Evolutionary conservation across 1,140 invertebrate species (phyloP), one percentile per base, ranked within the genome.

Genomic region (Eupristina koningsbergeri): DNA sequence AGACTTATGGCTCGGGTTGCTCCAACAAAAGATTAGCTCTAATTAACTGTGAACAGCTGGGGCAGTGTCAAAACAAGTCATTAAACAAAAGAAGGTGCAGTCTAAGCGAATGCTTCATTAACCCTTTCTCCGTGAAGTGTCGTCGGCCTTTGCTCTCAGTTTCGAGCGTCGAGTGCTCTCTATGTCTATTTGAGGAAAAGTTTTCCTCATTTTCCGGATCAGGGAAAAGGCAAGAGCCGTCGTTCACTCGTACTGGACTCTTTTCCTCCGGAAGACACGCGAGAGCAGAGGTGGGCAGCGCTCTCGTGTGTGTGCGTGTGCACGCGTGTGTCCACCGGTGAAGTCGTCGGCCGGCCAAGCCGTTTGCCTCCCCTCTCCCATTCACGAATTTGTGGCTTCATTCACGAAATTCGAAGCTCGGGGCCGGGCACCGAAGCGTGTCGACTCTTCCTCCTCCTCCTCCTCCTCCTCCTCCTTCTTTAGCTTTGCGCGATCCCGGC

Each of bases 341-440:
- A 77, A 77, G 61, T 31, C 69, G 80, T 67, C 74, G 73, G 53
- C n/a, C 69, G 36, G 36, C 36, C 39, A 34, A 9, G 3, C 26
- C 29, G 17, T 78, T 78, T 64, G n/a, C 61, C 76, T 63, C 53
- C 22, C 53, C 9, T 26, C 13, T 13, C 19, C 53, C 80, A 81
- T 81, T 81, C 80, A 75, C 22, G 5, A 75, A 29, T 64, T 22
- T n/a, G n/a, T n/a, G 34, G 67, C 50, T 64, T 75, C 80, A 81
- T 81, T 81, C 80, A 76, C 22, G 29, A 75, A 75, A 81, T 81
- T 75, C 80, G 67, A 29, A 3, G 31, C 67, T 71, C 45, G 26
- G 26, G 0, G 1, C 63, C 29, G 29, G 41, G 53, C 34, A 31
- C 61, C 45, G n/a, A 79, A 47, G 26, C 26, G 29, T 36, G 67